Conservation (phyloP, 2,113 vertebrate species). For the Hirundichthys speculiger region DNA sequence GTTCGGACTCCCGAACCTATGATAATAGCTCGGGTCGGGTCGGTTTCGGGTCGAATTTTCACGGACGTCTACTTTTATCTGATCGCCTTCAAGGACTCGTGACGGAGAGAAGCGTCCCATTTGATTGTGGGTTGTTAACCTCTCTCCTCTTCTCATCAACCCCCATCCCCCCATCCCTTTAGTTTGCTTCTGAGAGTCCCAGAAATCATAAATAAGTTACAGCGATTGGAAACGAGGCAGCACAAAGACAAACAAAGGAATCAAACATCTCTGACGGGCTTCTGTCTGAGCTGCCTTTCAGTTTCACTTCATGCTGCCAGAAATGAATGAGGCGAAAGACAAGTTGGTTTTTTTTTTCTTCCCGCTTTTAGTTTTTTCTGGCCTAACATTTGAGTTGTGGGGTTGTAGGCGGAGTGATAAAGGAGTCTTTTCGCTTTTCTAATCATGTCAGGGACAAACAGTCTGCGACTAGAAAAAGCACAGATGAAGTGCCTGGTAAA, state of each 20-base stretch:
- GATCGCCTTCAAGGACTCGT: conserved; percentile 38
- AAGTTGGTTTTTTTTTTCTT: no score
- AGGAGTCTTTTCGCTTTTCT: neutral
- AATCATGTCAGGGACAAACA: conserved; percentile 32
- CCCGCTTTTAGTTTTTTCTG: no score
- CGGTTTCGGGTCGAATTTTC: no score
- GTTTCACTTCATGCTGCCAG: conserved; percentile 1
- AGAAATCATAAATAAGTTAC: conserved; percentile 74
- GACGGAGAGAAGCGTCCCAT: conserved; percentile 25
- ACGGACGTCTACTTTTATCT: conserved; percentile 40
- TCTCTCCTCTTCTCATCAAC: conserved; percentile 9
- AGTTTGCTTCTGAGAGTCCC: conserved; percentile 40
- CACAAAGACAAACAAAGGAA: conserved; percentile 31
- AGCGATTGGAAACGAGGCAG: conserved; percentile 28
- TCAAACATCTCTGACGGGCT: conserved; percentile 26
- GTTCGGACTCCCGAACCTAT: no score
- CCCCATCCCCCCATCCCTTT: conserved; percentile 12
- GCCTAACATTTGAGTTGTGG: no score
- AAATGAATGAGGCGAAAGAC: neutral
- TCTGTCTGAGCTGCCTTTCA: conserved; percentile 4
- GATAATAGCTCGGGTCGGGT: no score
- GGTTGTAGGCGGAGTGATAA: no score
- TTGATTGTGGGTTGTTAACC: conserved; percentile 26
- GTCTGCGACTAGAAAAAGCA: no score
- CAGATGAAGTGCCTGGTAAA: no score